Evolutionary conservation across 2,797 vertebrate genomes (phyloP).

Genomic region (Neostethus bicornis): DNA sequence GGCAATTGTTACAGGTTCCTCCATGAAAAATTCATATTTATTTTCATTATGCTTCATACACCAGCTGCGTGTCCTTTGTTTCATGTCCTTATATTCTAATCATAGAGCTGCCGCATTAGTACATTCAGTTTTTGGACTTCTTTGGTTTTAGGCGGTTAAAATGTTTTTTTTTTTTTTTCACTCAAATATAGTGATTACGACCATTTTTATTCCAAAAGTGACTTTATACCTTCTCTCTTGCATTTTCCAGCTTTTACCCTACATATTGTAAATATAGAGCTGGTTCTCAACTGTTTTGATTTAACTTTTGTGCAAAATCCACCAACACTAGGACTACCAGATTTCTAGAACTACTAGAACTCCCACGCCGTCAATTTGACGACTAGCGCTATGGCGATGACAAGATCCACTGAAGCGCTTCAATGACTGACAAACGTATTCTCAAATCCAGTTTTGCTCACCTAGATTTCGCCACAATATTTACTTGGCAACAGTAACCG

Average conservation of each 20-base stretch:
- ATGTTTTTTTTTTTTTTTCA: conserved; percentile 40
- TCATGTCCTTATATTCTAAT: conserved; percentile 68
- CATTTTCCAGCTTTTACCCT: conserved; percentile 23
- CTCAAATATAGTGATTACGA: conserved; percentile 20
- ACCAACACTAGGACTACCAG: no score
- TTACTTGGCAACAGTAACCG: no score
- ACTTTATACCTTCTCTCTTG: no score
- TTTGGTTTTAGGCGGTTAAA: conserved; percentile 45
- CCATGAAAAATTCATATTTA: conserved; percentile 83
- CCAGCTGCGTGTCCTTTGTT: conserved; percentile 66
- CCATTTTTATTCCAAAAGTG: conserved; percentile 26
- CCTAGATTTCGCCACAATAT: no score
- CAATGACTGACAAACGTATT: no score
- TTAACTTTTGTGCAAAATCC: neutral
- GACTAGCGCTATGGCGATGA: no score
- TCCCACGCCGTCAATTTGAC: no score
- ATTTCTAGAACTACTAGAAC: conserved; percentile 1
- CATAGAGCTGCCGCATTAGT: conserved; percentile 36
- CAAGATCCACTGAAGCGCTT: no score
- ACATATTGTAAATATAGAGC: neutral
- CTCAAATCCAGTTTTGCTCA: no score
- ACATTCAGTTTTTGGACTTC: conserved; percentile 33
- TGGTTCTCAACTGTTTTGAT: conserved; percentile 4
- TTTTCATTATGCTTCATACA: conserved; percentile 71
- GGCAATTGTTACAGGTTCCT: conserved; percentile 76